Conservation (phyloP, 2,113 vertebrate genomes). For the Camelus bactrianus region DNA sequence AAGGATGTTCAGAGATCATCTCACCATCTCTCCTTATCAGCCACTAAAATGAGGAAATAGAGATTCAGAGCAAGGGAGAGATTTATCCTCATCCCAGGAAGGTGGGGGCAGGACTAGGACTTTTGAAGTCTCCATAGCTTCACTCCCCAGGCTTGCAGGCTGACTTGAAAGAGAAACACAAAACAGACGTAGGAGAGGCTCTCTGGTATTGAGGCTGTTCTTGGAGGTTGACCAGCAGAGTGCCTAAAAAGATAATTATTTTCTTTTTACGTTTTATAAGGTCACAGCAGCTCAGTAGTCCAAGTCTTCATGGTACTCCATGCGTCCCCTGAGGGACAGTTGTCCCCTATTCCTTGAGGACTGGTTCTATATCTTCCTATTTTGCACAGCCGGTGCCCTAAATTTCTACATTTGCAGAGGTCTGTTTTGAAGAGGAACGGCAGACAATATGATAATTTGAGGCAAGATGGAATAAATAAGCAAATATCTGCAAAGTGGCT, state of each 20-base stretch:
- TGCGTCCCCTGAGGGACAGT: not conserved
- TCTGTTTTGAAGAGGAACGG: not conserved
- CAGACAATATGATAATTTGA: rapidly evolving
- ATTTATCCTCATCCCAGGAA: not conserved
- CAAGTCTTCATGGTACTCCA: not conserved
- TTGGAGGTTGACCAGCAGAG: not conserved
- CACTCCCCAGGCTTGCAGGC: rapidly evolving
- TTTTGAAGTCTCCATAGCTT: not conserved
- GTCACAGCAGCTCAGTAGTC: slow-evolving; percentile 34
- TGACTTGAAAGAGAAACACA: not conserved
- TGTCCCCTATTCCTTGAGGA: not conserved
- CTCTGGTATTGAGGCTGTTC: not conserved
- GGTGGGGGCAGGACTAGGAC: not conserved
- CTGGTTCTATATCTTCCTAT: not conserved
- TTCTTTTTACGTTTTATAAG: not conserved
- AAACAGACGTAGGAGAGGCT: rapidly evolving
- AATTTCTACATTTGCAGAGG: not conserved
- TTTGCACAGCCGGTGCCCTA: not conserved
- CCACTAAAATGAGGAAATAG: not conserved
- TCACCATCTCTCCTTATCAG: not conserved
- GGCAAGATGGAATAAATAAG: not conserved
- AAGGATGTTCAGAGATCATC: not conserved
- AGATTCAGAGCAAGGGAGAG: not conserved
- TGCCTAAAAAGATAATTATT: not conserved
- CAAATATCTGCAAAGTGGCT: slow-evolving; percentile 14